phyloP scores from a whole-genome alignment of 2,797 vertebrate genomes.

The Bradypus variegatus region DNA sequence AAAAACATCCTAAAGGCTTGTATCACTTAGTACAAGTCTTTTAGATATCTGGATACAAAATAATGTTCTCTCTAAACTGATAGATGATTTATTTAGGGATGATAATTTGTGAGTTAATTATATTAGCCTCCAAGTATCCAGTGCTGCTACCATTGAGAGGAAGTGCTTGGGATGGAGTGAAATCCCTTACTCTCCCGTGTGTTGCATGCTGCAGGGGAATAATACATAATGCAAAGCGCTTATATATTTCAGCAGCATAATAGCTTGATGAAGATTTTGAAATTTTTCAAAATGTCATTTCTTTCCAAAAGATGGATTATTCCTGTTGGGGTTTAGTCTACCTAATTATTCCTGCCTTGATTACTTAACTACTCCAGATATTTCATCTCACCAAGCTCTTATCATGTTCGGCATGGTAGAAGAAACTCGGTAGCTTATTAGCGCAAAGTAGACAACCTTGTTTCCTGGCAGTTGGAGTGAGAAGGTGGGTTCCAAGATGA shows the following conservation, averaged over 20 bases:
- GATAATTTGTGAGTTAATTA: conserved; percentile 68
- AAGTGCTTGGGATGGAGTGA: conserved; percentile 66
- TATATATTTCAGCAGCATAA: conserved; percentile 57
- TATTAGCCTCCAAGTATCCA: conserved; percentile 60
- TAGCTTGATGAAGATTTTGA: conserved; percentile 74
- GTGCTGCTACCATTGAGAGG: conserved; percentile 67
- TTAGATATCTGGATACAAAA: conserved; percentile 45
- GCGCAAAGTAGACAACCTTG: not conserved
- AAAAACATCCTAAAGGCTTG: not conserved
- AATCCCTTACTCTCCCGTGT: conserved; percentile 65
- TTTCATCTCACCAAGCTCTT: conserved; percentile 54
- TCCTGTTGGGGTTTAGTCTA: conserved; percentile 71
- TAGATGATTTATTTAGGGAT: conserved; percentile 61
- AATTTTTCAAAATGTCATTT: conserved; percentile 76
- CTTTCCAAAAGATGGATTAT: conserved; percentile 72
- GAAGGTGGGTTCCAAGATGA: not conserved
- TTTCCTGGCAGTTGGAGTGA: conserved; percentile 9
- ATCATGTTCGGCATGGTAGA: conserved; percentile 24
- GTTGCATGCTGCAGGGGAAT: conserved; percentile 61
- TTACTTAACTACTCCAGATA: conserved; percentile 70
- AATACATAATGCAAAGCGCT: conserved; percentile 70
- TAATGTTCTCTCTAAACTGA: conserved; percentile 57
- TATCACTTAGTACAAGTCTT: conserved; percentile 25
- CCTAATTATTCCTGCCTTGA: conserved; percentile 75
- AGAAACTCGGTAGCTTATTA: conserved; percentile 34